Evolutionary conservation across 1,140 invertebrate genomes (phyloP).

Genomic region (Lordiphosa stackelbergi): DNA sequence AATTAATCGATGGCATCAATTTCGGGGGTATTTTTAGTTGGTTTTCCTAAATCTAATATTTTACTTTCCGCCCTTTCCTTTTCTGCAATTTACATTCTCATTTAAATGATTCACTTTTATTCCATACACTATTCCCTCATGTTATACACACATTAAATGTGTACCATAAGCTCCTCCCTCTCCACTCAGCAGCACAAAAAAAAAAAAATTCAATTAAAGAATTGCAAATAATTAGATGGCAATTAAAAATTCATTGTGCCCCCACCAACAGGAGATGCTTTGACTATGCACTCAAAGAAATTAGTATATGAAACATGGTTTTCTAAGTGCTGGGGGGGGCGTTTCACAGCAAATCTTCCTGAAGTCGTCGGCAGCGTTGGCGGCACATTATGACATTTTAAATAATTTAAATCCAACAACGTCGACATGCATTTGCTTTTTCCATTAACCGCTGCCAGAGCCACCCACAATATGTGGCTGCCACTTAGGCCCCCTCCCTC

Average conservation of each 20-base stretch:
- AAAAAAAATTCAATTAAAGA: constrained; percentile 54
- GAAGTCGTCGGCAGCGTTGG: neutral
- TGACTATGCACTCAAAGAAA: constrained; percentile 1
- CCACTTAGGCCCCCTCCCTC: neutral
- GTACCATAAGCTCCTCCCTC: neutral
- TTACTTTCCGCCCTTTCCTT: too few relatives aligned
- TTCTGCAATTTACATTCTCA: too few relatives aligned
- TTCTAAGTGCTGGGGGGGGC: neutral
- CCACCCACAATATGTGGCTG: constrained; percentile 8
- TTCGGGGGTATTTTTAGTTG: too few relatives aligned
- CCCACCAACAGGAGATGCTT: constrained; percentile 21
- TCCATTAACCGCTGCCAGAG: constrained; percentile 28
- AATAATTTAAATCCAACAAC: constrained; percentile 51
- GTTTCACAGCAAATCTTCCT: too few relatives aligned
- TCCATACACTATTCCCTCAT: constrained; percentile 1
- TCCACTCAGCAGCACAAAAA: constrained; percentile 11
- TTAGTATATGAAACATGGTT: neutral
- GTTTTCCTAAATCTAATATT: too few relatives aligned
- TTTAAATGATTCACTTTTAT: neutral
- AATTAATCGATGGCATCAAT: too few relatives aligned
- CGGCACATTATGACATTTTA: constrained; percentile 45
- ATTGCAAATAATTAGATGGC: constrained; percentile 62
- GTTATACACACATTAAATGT: too few relatives aligned
- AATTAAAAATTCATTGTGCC: constrained; percentile 61
- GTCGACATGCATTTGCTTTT: constrained; percentile 52